phyloP scores from a whole-genome alignment of 2,113 vertebrate species.

The Grantiella picta region DNA sequence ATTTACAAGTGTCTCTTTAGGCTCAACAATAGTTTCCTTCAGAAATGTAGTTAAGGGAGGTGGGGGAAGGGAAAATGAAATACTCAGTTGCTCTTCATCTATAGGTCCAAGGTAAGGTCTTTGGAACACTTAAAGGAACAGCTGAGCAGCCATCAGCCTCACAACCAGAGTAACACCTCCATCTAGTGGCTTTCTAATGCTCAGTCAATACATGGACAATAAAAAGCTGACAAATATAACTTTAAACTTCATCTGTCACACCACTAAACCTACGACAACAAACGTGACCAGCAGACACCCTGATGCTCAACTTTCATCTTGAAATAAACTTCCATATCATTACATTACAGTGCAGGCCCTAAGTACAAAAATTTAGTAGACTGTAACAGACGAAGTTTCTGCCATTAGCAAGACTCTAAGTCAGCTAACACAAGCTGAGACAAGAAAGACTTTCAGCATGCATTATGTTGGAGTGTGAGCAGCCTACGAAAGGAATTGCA shows the following conservation, averaged over 20 bases:
- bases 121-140: background rate
- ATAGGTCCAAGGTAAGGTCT: background rate
- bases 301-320: background rate
- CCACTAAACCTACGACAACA: background rate
- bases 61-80: background rate
- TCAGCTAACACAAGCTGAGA: background rate
- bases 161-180: slow-evolving; percentile 20
- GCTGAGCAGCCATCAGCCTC: background rate
- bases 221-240: background rate
- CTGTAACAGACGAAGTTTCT: background rate
- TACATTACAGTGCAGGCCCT: background rate
- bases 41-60: background rate
- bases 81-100: background rate
- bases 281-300: background rate
- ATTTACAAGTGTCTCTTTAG: background rate
- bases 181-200: slow-evolving; percentile 25
- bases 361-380: background rate
- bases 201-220: accelerated
- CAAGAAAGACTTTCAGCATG: background rate
- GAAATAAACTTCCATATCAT: background rate
- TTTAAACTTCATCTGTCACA: background rate
- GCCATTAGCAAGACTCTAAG: background rate
- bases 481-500: background rate
- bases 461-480: background rate
- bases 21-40: background rate